A percentile compares a stretch with the other conserved stretches of the same genome.
phyloP scores from a whole-genome alignment of 92 coral and sea anemone genomes.

The Siderastrea radians region DNA sequence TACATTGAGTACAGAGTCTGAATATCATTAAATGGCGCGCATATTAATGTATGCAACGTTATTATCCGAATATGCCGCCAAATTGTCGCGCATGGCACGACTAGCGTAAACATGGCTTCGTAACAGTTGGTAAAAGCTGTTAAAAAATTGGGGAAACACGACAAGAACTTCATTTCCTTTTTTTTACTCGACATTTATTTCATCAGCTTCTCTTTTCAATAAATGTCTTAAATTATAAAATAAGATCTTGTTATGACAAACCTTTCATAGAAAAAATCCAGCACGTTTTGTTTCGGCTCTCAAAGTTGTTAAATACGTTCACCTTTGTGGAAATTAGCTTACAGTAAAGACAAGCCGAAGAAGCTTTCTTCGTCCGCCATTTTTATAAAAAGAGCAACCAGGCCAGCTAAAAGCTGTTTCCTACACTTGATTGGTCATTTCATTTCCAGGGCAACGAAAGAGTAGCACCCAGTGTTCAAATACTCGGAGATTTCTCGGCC shows the following conservation, averaged over 20 bases:
- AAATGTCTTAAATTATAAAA: not conserved
- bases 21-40: conserved; percentile 1
- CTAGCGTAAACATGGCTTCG: not conserved
- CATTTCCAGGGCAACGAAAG: not conserved
- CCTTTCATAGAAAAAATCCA: not conserved
- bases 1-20: conserved; percentile 16
- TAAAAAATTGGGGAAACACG: no score
- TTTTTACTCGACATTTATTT: no score
- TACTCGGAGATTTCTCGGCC: not conserved
- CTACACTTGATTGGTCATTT: not conserved
- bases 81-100: conserved; percentile 9
- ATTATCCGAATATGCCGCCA: not conserved
- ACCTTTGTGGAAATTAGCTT: not conserved
- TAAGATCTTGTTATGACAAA: not conserved
- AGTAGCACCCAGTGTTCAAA: conserved; percentile 4
- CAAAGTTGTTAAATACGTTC: not conserved
- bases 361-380: conserved; percentile 20
- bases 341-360: not conserved
- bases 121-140: not conserved
- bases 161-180: no score
- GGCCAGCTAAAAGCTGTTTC: not conserved
- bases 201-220: not conserved
- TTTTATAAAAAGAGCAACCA: not conserved
- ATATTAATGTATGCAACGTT: conserved; percentile 10
- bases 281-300: not conserved